A percentile compares a stretch with the other conserved stretches of the same genome.
Conservation (phyloP, 1,140 invertebrate genomes). For the Hyles vespertilio region DNA sequence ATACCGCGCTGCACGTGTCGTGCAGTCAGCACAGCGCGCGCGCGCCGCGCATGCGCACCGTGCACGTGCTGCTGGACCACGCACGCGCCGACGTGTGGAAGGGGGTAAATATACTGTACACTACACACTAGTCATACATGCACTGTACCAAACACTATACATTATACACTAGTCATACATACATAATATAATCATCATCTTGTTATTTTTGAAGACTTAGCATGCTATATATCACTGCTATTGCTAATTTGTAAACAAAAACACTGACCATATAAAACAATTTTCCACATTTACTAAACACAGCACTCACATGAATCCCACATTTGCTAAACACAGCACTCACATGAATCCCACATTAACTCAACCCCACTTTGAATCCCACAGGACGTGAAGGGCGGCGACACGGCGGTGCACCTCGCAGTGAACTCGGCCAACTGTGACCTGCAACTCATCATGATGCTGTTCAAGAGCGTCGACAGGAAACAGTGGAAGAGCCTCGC, state of each 20-base stretch:
- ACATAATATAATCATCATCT: no score
- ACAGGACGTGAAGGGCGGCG: conserved; percentile 53
- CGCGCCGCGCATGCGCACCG: conserved; percentile 22
- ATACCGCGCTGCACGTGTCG: conserved; percentile 51
- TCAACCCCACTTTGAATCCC: neutral
- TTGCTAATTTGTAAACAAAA: no score
- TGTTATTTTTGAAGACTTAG: no score
- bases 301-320: no score
- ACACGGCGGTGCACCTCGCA: conserved; percentile 51
- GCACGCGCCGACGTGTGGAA: conserved; percentile 38
- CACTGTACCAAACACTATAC: no score
- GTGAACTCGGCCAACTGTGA: conserved; percentile 49
- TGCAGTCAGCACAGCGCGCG: conserved; percentile 38
- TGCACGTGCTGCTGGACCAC: conserved; percentile 50
- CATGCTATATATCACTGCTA: no score
- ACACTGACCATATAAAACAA: no score
- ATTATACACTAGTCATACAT: no score
- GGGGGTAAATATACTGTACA: conserved; percentile 30
- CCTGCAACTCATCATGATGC: conserved; percentile 38
- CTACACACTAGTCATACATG: no score
- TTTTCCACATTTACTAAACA: no score
- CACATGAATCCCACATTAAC: no score
- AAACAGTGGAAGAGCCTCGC: conserved; percentile 51
- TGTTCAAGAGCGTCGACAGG: conserved; percentile 43
- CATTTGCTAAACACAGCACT: no score